These are phyloP conservation scores for Endomychus coccineus DNA, from an alignment of 2,888 invertebrate species.

Conservation along the genomic window DNA sequence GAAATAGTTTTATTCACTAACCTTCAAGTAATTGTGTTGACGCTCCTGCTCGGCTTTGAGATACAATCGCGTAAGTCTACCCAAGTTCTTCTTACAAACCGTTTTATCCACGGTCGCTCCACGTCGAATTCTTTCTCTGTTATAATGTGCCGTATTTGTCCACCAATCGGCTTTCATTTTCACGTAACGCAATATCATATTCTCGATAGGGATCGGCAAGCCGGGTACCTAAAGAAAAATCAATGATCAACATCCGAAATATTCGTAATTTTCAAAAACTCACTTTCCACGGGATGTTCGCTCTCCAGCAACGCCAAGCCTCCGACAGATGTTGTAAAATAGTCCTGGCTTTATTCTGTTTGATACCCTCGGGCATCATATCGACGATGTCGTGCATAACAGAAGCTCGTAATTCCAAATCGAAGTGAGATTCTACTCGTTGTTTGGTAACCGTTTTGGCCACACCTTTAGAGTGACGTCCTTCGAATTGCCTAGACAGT, in stretches of 20 bases:
- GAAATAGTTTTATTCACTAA: slow-evolving; percentile 29
- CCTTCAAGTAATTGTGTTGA: slow-evolving; percentile 97
- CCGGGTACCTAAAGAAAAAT: slow-evolving; percentile 70
- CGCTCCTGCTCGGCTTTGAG: slow-evolving; percentile 97
- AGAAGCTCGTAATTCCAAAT: slow-evolving; percentile 94
- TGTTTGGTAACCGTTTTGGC: slow-evolving; percentile 99
- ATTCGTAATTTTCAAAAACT: slow-evolving; percentile 8
- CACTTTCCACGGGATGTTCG: slow-evolving; percentile 99
- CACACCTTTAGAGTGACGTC: slow-evolving; percentile 98
- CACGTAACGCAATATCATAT: slow-evolving; percentile 99
- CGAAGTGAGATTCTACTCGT: slow-evolving; percentile 98
- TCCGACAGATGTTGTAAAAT: slow-evolving; percentile 98
- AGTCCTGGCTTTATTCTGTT: slow-evolving; percentile 98
- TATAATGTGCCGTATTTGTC: slow-evolving; percentile 99
- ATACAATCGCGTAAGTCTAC: slow-evolving; percentile 92
- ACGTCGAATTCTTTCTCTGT: slow-evolving; percentile 93
- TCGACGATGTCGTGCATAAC: slow-evolving; percentile 99
- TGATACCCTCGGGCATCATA: slow-evolving; percentile 99
- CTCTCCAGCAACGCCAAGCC: slow-evolving; percentile 99
- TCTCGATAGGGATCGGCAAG: slow-evolving; percentile 97
- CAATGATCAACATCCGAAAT: slow-evolving; percentile 12
- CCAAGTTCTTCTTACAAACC: slow-evolving; percentile 99
- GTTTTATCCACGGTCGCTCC: slow-evolving; percentile 99
- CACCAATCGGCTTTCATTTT: slow-evolving; percentile 99
- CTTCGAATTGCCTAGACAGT: slow-evolving; percentile 97